Evolutionary conservation across 2,113 vertebrate species (phyloP).

Genomic region (Lathamus discolor): DNA sequence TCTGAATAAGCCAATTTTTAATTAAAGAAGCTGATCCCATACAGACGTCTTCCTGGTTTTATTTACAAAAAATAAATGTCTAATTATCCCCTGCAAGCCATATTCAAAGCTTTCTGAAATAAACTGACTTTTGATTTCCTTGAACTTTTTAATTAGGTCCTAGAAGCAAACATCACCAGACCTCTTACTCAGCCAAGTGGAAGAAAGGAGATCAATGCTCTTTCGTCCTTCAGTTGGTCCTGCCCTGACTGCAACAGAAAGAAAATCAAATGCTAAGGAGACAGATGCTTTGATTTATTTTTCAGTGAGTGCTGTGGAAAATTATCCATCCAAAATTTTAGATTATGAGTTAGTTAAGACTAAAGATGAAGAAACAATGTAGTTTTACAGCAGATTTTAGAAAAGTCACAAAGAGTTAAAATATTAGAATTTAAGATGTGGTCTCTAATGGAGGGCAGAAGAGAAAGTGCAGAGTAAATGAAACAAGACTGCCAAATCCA

Average conservation of each 20-base stretch:
- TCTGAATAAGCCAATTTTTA: background rate
- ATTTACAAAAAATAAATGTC: background rate
- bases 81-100: background rate
- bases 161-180: background rate
- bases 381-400: background rate
- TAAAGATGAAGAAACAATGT: background rate
- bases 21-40: conserved; percentile 4
- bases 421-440: background rate
- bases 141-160: background rate
- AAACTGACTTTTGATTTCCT: background rate
- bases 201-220: background rate
- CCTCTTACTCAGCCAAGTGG: background rate
- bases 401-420: background rate
- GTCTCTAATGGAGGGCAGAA: background rate
- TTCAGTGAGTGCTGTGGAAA: background rate
- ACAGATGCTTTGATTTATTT: background rate
- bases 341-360: background rate
- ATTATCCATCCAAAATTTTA: background rate
- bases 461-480: background rate
- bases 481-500: background rate
- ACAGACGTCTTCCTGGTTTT: background rate
- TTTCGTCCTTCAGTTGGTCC: background rate
- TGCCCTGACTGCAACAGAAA: background rate
- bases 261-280: background rate
- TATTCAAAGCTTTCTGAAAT: background rate